Base-by-base conservation (phyloP, 2,797 vertebrate species). In the Coendou prehensilis region DNA sequence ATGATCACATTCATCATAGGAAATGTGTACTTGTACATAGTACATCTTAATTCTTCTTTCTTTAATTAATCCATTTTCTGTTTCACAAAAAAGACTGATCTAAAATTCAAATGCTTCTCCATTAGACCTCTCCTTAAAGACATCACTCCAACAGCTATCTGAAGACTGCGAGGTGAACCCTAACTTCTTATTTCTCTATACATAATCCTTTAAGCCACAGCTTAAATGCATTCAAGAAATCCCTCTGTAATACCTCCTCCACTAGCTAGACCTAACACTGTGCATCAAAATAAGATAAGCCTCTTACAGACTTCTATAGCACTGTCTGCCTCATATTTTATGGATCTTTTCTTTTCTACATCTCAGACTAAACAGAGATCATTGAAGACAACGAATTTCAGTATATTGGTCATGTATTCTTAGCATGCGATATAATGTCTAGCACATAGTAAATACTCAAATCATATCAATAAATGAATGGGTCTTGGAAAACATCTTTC, bases 261-360 rank as follows among this genome's bases (percentile, higher is more conserved):
- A 23, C 10, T 33, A 20, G n/a, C 57, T 4, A 10, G 47, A 6
- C 33, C 33, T 47, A 47, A 20, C 47, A 0, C 6, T 20, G 37
- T 26, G 37, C 37, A 14, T 41, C 14, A 28, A 56, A 63, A 67
- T 73, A 73, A 57, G 2, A 33, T 41, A 18, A 20, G 45, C 13
- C 2, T 22, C 5, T 18, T 23, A 3, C 15, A 23, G 22, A 5
- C 8, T 22, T 71, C 20, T 30, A 0, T 45, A 28, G 28, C 17
- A 33, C 2, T 47, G 78, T 41, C n/a, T 82, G 14, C 33, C 41
- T 75, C 7, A 2, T 75, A 23, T 37, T 59, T 7, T 56, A 1
- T 10, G 23, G 9, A 15, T 59, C 26, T 45, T 17, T 45, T 47
- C 8, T 59, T 26, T 14, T 54, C 64, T 76, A 0, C 50, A 30